Evolutionary conservation across 2,113 vertebrate genomes (phyloP).

Genomic region (Dascyllus trimaculatus): DNA sequence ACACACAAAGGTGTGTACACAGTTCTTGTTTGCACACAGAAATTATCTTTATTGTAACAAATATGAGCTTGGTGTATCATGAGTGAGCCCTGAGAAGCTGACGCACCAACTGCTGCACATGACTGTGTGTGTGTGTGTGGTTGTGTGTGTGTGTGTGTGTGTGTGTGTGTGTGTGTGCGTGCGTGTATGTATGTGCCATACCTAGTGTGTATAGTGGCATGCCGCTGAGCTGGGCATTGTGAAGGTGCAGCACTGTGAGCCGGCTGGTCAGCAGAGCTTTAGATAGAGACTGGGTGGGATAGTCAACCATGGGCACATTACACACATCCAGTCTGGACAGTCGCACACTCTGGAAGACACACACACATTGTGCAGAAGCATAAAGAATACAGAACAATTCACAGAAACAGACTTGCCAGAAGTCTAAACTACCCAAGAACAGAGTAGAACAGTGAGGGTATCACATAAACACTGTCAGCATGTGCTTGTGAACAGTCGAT

Average conservation of each 20-base stretch:
- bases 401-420: neutral
- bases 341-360: constrained; percentile 80
- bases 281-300: constrained; percentile 75
- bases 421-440: no score
- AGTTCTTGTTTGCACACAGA: neutral
- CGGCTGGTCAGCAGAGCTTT: constrained; percentile 81
- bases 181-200: constrained; percentile 38
- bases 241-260: constrained; percentile 81
- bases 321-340: constrained; percentile 82
- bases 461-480: no score
- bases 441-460: neutral
- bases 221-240: constrained; percentile 83
- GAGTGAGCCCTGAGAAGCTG: neutral
- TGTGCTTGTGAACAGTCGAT: no score
- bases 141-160: constrained; percentile 28
- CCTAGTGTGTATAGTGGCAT: constrained; percentile 83
- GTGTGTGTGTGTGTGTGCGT: constrained; percentile 2
- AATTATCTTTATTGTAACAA: neutral
- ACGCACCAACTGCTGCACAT: neutral
- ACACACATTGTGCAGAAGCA: constrained; percentile 21
- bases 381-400: constrained; percentile 2
- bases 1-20: neutral
- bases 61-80: neutral
- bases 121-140: neutral
- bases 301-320: constrained; percentile 78